Conservation (phyloP, 1,140 invertebrate species). For the Grapholita molesta region DNA sequence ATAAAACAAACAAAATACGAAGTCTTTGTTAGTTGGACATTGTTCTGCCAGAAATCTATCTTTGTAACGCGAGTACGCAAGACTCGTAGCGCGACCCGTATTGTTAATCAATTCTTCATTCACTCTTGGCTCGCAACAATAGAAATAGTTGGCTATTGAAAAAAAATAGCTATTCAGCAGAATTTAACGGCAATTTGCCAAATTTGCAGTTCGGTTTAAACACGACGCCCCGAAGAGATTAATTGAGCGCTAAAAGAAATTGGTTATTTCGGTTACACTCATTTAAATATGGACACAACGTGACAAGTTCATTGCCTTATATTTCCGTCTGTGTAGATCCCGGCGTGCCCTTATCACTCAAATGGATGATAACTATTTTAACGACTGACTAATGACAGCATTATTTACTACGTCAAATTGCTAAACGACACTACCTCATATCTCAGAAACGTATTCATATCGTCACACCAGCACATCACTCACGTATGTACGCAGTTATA, state of each 20-base stretch:
- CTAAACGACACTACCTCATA: background rate
- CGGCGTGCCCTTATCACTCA: background rate
- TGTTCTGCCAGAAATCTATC: background rate
- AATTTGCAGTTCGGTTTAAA: background rate
- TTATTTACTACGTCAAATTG: conserved; percentile 7
- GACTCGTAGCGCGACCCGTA: conserved; percentile 12
- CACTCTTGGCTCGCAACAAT: conserved; percentile 37
- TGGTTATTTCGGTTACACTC: background rate
- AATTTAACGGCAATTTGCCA: conserved; percentile 38
- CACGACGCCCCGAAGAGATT: background rate
- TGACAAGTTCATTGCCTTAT: background rate
- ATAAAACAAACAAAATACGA: no score
- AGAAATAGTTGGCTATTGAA: conserved; percentile 56
- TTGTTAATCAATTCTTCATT: conserved; percentile 32
- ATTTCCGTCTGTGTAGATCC: background rate
- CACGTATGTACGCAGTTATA: background rate
- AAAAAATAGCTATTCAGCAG: conserved; percentile 35
- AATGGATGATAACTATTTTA: background rate
- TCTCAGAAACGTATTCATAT: background rate
- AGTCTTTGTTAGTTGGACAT: background rate
- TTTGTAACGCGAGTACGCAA: background rate
- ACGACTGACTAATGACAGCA: conserved; percentile 4
- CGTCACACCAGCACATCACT: conserved; percentile 10
- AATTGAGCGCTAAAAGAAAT: background rate
- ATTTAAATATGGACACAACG: background rate